These are phyloP conservation scores for Phyllotis vaccarum DNA, from an alignment of 2,797 vertebrate genomes.

Conservation along the genomic window DNA sequence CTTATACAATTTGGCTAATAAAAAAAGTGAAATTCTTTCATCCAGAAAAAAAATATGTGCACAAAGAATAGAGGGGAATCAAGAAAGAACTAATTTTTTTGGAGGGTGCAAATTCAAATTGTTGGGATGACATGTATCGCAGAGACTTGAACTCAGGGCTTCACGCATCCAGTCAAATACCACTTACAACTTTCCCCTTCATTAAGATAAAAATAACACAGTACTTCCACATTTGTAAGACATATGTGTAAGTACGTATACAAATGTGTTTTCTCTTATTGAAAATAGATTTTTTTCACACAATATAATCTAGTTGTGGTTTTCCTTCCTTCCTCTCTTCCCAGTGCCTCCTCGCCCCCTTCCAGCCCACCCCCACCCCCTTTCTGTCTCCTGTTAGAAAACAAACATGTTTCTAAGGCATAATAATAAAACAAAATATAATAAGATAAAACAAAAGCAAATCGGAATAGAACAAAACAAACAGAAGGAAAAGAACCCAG, in stretches of 20 bases:
- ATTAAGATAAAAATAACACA: constrained; percentile 42
- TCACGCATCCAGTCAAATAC: background rate
- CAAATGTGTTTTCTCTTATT: background rate
- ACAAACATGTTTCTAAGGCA: background rate
- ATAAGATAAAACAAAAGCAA: background rate
- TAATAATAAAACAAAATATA: background rate
- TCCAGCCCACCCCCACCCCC: too few species aligned
- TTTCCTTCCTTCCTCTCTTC: background rate
- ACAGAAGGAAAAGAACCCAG: background rate
- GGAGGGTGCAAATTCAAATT: background rate
- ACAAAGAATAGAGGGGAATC: background rate
- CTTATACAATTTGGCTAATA: background rate
- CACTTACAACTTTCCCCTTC: background rate
- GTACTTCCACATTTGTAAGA: background rate
- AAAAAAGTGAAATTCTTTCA: constrained; percentile 41
- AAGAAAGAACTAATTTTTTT: background rate
- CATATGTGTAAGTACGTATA: background rate
- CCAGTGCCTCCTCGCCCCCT: background rate
- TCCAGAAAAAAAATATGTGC: background rate
- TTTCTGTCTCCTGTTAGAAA: background rate
- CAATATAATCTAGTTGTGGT: background rate
- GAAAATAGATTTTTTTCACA: background rate
- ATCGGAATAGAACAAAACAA: background rate
- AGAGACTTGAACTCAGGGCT: background rate
- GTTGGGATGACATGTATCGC: background rate